phyloP scores from a whole-genome alignment of 30 jellyfish, hydroid and myxozoan genomes.

The Calvadosia cruxmelitensis region DNA sequence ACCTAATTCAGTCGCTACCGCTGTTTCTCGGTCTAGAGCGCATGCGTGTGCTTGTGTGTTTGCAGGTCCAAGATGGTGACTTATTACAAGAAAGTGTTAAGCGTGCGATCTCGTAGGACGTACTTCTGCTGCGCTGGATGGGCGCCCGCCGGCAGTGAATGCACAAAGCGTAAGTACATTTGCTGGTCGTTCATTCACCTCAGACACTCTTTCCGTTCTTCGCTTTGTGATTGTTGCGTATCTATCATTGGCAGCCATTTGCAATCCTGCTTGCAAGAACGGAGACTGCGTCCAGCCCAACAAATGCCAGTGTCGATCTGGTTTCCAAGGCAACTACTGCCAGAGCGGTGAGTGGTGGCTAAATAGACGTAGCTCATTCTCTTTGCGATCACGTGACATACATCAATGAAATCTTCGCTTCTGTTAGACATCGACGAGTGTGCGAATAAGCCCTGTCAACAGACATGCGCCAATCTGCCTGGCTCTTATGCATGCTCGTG shows the following conservation, averaged over 20 bases:
- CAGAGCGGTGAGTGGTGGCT: constrained; percentile 40
- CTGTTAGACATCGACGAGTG: constrained; percentile 34
- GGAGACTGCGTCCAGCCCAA: constrained; percentile 66
- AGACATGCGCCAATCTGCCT: constrained; percentile 32
- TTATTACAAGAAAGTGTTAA: constrained; percentile 23
- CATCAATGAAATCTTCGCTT: no score
- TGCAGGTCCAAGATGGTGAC: constrained; percentile 24
- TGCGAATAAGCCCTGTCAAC: constrained; percentile 24
- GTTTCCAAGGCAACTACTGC: constrained; percentile 59
- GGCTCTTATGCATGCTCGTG: constrained; percentile 40
- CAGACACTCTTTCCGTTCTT: no score
- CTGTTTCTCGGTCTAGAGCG: no score
- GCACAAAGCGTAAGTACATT: constrained; percentile 50
- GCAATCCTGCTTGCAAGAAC: constrained; percentile 65
- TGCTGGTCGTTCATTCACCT: no score
- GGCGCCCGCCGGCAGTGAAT: constrained; percentile 43
- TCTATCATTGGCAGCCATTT: no score
- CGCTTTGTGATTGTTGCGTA: no score
- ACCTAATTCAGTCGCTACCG: no score
- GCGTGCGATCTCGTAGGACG: constrained; percentile 16
- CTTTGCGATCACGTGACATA: no score
- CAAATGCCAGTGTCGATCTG: constrained; percentile 59
- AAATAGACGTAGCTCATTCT: no score
- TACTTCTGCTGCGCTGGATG: constrained; percentile 54
- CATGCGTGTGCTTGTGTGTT: background rate